Percentiles rank a stretch among this genome's conserved stretches.
Conservation (phyloP, 1,140 invertebrate genomes). For the Nebria ingens region DNA sequence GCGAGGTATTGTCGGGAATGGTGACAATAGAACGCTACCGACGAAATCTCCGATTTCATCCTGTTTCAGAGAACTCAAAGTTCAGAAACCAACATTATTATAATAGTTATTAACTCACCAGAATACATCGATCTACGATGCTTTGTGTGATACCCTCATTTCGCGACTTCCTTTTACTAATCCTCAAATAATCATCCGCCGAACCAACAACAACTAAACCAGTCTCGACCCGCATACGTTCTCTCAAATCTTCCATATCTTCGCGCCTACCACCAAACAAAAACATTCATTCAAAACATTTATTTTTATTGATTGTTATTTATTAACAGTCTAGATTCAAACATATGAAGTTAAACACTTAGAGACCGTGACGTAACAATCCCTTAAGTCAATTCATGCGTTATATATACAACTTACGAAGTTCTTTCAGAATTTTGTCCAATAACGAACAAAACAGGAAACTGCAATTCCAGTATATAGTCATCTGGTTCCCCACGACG, state of each 20-base stretch:
- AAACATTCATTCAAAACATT: background rate
- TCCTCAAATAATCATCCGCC: slow-evolving; percentile 64
- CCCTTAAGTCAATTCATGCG: too few species aligned
- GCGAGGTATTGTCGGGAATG: slow-evolving; percentile 37
- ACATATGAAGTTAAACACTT: too few species aligned
- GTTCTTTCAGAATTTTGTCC: slow-evolving; percentile 58
- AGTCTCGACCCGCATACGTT: slow-evolving; percentile 64
- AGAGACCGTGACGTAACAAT: too few species aligned
- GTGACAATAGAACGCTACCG: slow-evolving; percentile 45
- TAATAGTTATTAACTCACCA: slow-evolving; percentile 35
- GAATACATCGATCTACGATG: slow-evolving; percentile 70
- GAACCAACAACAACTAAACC: slow-evolving; percentile 72
- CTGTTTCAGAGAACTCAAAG: slow-evolving; percentile 23
- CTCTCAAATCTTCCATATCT: slow-evolving; percentile 66
- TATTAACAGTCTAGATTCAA: too few species aligned
- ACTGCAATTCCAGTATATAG: slow-evolving; percentile 57
- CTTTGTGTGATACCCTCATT: slow-evolving; percentile 67
- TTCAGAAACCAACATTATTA: slow-evolving; percentile 1
- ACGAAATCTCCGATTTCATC: slow-evolving; percentile 55
- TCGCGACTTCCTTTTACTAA: slow-evolving; percentile 58
- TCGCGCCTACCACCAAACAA: slow-evolving; percentile 52
- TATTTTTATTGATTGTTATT: background rate
- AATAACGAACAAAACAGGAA: slow-evolving; percentile 69
- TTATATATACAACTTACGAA: slow-evolving; percentile 23
- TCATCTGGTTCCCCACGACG: slow-evolving; percentile 70